phyloP scores from a whole-genome alignment of 2,113 vertebrate genomes.

The Nicator chloris region DNA sequence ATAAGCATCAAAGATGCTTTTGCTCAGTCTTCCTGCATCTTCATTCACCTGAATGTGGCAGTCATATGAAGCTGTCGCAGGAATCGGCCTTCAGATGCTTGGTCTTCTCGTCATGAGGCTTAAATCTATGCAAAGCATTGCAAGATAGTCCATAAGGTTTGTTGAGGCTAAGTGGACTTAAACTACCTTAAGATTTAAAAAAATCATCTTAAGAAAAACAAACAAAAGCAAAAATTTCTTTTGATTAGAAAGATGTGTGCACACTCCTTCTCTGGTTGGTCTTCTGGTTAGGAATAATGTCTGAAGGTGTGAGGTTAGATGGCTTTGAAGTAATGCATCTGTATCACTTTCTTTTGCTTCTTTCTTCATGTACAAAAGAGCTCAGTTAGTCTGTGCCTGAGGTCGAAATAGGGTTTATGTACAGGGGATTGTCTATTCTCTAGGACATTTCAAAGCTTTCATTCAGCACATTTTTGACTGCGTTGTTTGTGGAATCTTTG shows the following conservation, averaged over 20 bases:
- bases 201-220: not conserved
- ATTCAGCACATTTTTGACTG: not conserved
- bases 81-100: not conserved
- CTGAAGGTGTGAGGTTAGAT: not conserved
- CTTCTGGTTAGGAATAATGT: not conserved
- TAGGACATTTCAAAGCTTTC: conserved; percentile 25
- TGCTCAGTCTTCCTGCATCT: not conserved
- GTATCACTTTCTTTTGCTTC: not conserved
- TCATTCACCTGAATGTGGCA: not conserved
- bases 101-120: accelerated
- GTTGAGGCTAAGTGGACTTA: not conserved
- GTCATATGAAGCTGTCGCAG: not conserved
- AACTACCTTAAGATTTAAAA: not conserved
- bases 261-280: not conserved
- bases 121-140: not conserved
- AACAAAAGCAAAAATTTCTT: not conserved
- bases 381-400: not conserved
- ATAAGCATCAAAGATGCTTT: not conserved
- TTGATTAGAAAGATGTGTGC: not conserved
- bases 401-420: not conserved
- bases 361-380: conserved; percentile 1
- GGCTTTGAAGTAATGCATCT: not conserved
- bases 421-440: not conserved
- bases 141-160: not conserved
- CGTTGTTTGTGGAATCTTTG: not conserved